Conservation (phyloP, 2,797 vertebrate species). For the Sebastes vulpes region DNA sequence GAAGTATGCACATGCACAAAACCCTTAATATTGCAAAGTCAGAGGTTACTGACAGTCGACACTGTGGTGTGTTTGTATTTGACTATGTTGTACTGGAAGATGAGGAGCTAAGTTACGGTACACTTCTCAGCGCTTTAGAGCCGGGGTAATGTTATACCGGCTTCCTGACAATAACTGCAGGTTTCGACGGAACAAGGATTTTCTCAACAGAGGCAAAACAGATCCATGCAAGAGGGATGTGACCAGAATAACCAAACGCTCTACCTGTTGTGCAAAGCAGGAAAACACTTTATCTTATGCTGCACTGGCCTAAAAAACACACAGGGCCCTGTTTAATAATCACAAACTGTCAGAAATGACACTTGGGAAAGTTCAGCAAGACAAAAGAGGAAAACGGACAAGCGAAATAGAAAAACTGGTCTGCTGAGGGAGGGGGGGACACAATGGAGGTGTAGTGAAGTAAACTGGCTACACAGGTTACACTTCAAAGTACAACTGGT, state of each 20-base stretch:
- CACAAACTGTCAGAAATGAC: constrained; percentile 16
- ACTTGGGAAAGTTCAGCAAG: constrained; percentile 13
- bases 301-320: constrained; percentile 9
- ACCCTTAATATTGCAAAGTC: neutral
- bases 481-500: neutral
- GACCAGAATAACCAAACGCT: constrained; percentile 21
- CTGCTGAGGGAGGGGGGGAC: neutral
- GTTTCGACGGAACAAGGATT: constrained; percentile 42
- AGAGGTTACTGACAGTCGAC: constrained; percentile 15
- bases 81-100: constrained; percentile 41
- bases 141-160: constrained; percentile 43
- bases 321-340: constrained; percentile 1
- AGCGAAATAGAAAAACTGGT: constrained; percentile 2
- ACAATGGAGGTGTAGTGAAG: neutral
- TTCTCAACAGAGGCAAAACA: constrained; percentile 51
- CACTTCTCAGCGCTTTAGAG: constrained; percentile 17
- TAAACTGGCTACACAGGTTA: constrained; percentile 26
- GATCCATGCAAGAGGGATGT: constrained; percentile 31
- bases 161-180: constrained; percentile 47
- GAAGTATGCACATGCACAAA: neutral
- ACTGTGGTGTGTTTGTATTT: constrained; percentile 48
- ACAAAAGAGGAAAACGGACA: constrained; percentile 6
- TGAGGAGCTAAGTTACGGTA: constrained; percentile 29
- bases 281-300: neutral
- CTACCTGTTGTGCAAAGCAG: constrained; percentile 40